These are phyloP conservation scores for Leptopterna dolabrata DNA, from an alignment of 2,888 invertebrate species.

Conservation along the genomic window DNA sequence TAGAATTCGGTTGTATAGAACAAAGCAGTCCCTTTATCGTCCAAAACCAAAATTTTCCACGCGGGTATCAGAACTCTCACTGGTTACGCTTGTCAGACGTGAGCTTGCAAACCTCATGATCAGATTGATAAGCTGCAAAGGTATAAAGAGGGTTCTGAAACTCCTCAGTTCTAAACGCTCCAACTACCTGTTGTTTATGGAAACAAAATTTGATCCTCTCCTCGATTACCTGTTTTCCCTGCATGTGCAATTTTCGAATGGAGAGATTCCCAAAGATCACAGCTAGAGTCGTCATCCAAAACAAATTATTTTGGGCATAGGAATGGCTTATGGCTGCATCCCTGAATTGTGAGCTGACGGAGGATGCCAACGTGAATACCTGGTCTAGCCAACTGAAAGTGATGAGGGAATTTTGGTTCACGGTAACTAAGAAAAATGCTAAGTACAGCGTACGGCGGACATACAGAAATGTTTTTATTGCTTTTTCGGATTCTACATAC, in stretches of 20 bases:
- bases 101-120: background rate
- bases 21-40: background rate
- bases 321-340: no score
- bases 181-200: conserved; percentile 36
- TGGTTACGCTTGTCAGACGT: conserved; percentile 20
- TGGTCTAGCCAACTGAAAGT: no score
- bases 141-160: background rate
- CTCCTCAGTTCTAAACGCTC: conserved; percentile 38
- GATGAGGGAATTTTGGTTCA: no score
- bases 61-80: background rate
- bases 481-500: no score
- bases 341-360: no score
- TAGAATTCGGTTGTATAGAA: background rate
- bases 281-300: no score
- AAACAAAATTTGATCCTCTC: background rate
- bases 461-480: no score
- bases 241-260: background rate
- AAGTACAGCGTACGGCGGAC: no score
- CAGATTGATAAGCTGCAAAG: conserved; percentile 22
- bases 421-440: no score
- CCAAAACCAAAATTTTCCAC: background rate
- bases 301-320: no score
- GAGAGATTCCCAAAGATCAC: no score
- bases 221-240: background rate
- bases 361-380: no score